Evolutionary conservation across 2,888 invertebrate species (phyloP).

Genomic region (Metallyticus violacea): DNA sequence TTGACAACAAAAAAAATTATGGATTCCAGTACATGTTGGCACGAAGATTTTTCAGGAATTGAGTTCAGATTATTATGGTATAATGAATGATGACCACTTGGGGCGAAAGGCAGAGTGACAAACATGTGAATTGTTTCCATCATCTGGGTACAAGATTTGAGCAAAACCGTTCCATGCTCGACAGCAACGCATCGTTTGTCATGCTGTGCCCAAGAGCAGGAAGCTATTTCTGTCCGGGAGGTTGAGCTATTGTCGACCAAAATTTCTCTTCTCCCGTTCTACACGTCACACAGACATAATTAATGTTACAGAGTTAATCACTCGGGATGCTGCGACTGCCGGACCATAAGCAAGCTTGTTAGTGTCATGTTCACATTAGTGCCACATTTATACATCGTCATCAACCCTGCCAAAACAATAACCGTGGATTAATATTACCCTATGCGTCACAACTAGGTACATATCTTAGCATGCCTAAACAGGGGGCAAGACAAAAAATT

Average conservation of each 20-base stretch:
- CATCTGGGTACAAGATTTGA: not conserved
- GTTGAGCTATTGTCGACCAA: not conserved
- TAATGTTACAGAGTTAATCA: not conserved
- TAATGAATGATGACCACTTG: not conserved
- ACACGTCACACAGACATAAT: not conserved
- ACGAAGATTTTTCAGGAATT: no score
- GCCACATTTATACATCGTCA: not conserved
- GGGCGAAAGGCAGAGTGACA: not conserved
- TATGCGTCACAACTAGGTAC: no score
- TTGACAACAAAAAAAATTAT: no score
- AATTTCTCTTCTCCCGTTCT: not conserved
- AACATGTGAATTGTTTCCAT: not conserved
- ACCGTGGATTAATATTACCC: not conserved
- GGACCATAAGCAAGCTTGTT: not conserved
- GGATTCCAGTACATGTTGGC: no score
- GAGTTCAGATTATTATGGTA: no score
- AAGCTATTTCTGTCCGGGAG: not conserved
- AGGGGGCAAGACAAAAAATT: no score
- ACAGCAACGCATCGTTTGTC: not conserved
- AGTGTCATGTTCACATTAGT: not conserved
- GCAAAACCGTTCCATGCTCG: not conserved
- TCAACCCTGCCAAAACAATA: not conserved
- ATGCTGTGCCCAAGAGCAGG: not conserved
- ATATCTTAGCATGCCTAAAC: no score
- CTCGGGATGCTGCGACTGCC: not conserved